Base-by-base conservation (phyloP, 1,140 invertebrate genomes). In the Euura saliciscinereae region DNA sequence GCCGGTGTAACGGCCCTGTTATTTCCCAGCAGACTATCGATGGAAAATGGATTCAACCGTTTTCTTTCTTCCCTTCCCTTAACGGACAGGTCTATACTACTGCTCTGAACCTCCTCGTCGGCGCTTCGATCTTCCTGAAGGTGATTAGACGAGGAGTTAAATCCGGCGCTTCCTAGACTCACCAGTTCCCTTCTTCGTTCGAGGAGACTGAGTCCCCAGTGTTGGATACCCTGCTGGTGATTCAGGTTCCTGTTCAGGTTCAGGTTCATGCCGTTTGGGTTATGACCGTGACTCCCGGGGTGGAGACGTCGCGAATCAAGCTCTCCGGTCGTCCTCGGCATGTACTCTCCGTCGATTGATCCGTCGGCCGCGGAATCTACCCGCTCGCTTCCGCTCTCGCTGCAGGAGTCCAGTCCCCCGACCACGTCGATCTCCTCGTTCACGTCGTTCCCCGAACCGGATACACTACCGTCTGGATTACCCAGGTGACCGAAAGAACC, bases 351-450 rank as follows among this genome's bases (percentile, higher is more conserved):
- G 71, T 89, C 89, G 10, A 90, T 87, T 2, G 89, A 87, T 43
- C 86, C 90, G 73, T 91, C 90, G n/a, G 92, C 92, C 0, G 89
- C 91, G 71, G 90, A 89, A 6, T 89, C 91, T 44, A 89, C 88
- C 75, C 89, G 88, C 73, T 91, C 88, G 77, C 90, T 91, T 73
- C 87, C 90, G n/a, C 89, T 90, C 74, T 90, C 90, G 80, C 85
- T 88, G 76, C 85, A 87, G 1, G 87, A 86, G 76, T 91, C 90
- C 71, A 91, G 80, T 6, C 92, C 92, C 2, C 93, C 93, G 8
- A 94, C 93, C 2, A 94, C 93, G 81, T 94, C 93, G 75, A 94
- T 94, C 78, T 94, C 93, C 45, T 93, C 91, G 77, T 93, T 93
- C 3, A 89, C 89, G 73, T 94, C 92, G 70, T 91, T 92, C 68